Evolutionary conservation across 1,140 invertebrate genomes (phyloP), one percentile per base, ranked within the genome.

Genomic region (Zaprionus africanus): DNA sequence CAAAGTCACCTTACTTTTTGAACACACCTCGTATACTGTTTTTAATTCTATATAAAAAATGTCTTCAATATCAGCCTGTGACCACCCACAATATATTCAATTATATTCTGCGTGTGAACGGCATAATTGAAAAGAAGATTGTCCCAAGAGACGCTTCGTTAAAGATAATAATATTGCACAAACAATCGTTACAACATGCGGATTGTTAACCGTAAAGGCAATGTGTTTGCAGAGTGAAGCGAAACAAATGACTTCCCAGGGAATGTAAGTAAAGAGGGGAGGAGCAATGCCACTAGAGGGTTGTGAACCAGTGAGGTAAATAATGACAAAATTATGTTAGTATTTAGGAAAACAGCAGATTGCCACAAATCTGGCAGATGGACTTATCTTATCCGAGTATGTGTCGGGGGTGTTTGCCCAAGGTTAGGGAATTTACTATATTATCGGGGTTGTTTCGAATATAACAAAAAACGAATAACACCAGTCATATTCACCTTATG

Each of bases 281-380:
- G 36, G n/a, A 46, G 43, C 46, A 67, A 58, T 17, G 19, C 38
- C 49, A 22, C 59, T 43, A 36, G 85, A 84, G 84, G 84, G 84
- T 90, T 90, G 84, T 84, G 79, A 88, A 84, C 78, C 84, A 88
- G 85, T 79, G 84, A 88, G 81, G 84, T 90, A 88, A 90, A 79
- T 88, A 90, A 88, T 88, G 85, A 88, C 81, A 85, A 90, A 90
- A 90, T 88, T 90, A 85, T 85, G 81, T 85, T 88, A 81, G 79
- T 90, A 85, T 88, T 88, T 81, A 84, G 76, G 69, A 88, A 90
- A 81, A 82, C 71, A 71, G 53, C 85, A 88, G 85, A 90, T 90
- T 88, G 85, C 70, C 81, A 79, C 78, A 85, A 90, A 85, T 90
- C 78, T 88, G 86, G 72, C 85, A 88, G 85, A 88, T 88, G 85